These are phyloP conservation scores for Leucophenga varia DNA, from an alignment of 1,140 invertebrate species.

Conservation along the genomic window DNA sequence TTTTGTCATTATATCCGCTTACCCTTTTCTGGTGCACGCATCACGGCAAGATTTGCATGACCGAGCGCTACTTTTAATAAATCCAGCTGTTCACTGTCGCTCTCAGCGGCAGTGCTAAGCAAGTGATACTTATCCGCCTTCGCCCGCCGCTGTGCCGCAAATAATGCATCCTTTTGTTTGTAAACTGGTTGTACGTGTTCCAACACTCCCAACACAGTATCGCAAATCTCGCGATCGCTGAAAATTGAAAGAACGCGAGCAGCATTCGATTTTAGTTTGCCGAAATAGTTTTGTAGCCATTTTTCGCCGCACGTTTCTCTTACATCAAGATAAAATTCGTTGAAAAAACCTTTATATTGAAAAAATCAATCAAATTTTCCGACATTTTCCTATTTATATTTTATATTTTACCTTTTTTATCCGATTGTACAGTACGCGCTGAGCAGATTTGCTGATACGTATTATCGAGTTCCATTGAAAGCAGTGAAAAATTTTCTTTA, in stretches of 20 bases:
- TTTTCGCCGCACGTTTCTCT: slow-evolving; percentile 54
- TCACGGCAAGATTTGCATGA: slow-evolving; percentile 64
- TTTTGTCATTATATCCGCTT: too few species aligned
- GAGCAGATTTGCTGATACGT: slow-evolving; percentile 60
- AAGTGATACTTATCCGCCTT: slow-evolving; percentile 57
- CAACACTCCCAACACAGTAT: slow-evolving; percentile 56
- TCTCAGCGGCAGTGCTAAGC: slow-evolving; percentile 30
- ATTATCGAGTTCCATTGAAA: slow-evolving; percentile 37
- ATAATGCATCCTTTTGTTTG: slow-evolving; percentile 56
- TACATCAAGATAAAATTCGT: slow-evolving; percentile 58
- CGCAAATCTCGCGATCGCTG: slow-evolving; percentile 58
- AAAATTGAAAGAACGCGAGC: slow-evolving; percentile 60
- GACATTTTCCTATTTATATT: too few species aligned
- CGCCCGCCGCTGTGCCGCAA: slow-evolving; percentile 55
- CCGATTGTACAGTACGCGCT: slow-evolving; percentile 62
- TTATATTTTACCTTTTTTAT: too few species aligned
- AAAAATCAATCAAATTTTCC: too few species aligned
- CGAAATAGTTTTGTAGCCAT: slow-evolving; percentile 62
- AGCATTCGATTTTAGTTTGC: slow-evolving; percentile 58
- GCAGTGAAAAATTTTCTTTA: slow-evolving; percentile 14
- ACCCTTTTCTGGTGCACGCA: slow-evolving; percentile 64
- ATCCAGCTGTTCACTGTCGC: slow-evolving; percentile 21
- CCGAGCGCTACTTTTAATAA: slow-evolving; percentile 61
- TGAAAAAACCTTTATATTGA: slow-evolving; percentile 68
- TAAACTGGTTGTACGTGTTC: slow-evolving; percentile 58